These are phyloP conservation scores for Pelobates cultripes DNA, from an alignment of 2,797 vertebrate species.

Conservation along the genomic window DNA sequence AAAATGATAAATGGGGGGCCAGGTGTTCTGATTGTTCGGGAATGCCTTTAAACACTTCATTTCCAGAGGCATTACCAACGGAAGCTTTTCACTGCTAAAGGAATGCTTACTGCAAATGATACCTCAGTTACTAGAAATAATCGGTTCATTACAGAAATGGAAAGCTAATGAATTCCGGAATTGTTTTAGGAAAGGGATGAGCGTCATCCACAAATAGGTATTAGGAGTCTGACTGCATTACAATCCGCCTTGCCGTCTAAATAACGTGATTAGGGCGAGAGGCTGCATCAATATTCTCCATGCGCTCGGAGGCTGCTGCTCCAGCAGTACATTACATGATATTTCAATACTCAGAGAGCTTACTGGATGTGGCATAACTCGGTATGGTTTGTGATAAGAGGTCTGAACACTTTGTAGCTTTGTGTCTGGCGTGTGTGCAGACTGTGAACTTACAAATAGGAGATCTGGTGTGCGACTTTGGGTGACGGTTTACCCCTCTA, in stretches of 20 bases:
- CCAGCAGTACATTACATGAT: background rate
- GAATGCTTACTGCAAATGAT: conserved; percentile 75
- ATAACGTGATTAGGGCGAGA: conserved; percentile 44
- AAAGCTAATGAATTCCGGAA: conserved; percentile 19
- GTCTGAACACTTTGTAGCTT: no score
- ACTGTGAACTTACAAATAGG: no score
- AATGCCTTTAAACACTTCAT: conserved; percentile 51
- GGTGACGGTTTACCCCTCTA: no score
- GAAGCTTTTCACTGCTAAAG: conserved; percentile 67
- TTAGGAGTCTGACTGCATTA: conserved; percentile 20
- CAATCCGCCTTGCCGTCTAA: background rate
- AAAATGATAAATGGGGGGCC: conserved; percentile 83
- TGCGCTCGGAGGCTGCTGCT: background rate
- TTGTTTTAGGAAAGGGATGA: conserved; percentile 25
- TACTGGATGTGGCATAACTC: no score
- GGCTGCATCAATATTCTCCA: conserved; percentile 2
- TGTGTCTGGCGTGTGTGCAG: no score
- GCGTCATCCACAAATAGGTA: conserved; percentile 30
- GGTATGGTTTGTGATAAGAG: no score
- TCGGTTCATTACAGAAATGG: conserved; percentile 51
- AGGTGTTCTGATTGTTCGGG: conserved; percentile 75
- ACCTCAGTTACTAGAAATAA: conserved; percentile 60
- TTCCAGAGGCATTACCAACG: conserved; percentile 59
- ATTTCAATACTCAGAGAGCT: background rate
- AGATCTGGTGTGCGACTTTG: no score